Evolutionary conservation across 2,888 invertebrate genomes (phyloP).

Genomic region (Lochmaea capreae): DNA sequence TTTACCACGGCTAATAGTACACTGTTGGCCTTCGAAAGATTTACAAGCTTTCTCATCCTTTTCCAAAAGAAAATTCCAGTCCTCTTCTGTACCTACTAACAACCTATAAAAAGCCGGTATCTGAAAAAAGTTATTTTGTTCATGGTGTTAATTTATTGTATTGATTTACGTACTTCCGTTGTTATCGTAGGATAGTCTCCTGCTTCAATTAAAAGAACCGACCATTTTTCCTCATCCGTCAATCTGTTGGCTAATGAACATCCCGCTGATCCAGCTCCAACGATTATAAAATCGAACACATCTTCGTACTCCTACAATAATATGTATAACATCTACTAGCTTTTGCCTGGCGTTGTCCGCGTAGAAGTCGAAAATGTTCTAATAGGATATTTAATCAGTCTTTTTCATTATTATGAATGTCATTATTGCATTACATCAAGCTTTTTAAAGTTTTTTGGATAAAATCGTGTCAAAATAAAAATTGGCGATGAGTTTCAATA

Average conservation of each 20-base stretch:
- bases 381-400: too few relatives aligned
- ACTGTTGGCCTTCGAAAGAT: constrained; percentile 50
- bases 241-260: constrained; percentile 67
- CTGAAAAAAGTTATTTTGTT: constrained; percentile 34
- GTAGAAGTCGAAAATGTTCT: too few relatives aligned
- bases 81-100: constrained; percentile 56
- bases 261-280: constrained; percentile 68
- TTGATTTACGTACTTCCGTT: constrained; percentile 45
- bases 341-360: not conserved
- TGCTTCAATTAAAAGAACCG: constrained; percentile 61
- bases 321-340: not conserved
- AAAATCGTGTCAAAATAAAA: too few relatives aligned
- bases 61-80: constrained; percentile 56
- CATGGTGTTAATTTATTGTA: not conserved
- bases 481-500: too few relatives aligned
- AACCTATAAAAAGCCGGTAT: constrained; percentile 51
- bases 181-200: constrained; percentile 56
- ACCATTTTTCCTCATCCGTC: constrained; percentile 61
- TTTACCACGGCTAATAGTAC: constrained; percentile 66
- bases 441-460: too few relatives aligned
- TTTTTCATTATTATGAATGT: too few relatives aligned
- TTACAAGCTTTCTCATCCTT: constrained; percentile 54
- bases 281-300: constrained; percentile 65
- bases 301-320: constrained; percentile 49
- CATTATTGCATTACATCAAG: too few relatives aligned